These are phyloP conservation scores for Polypedilum vanderplanki DNA, from an alignment of 1,140 invertebrate genomes.

Conservation along the genomic window DNA sequence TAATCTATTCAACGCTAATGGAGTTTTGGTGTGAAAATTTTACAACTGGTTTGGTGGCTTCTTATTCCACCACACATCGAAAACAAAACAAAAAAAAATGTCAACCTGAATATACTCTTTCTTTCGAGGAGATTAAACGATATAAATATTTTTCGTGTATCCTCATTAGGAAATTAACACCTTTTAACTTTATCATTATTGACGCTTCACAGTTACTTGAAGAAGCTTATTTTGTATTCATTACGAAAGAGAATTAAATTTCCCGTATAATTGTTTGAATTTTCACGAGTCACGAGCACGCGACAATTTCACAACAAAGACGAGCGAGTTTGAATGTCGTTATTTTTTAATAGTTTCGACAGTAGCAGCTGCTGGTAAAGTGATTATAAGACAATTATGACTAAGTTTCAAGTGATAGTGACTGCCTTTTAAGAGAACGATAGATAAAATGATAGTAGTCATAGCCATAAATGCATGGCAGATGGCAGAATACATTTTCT, in stretches of 20 bases:
- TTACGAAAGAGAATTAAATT: neutral
- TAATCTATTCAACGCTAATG: constrained; percentile 27
- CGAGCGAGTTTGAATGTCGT: no score
- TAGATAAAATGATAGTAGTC: no score
- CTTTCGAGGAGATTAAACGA: neutral
- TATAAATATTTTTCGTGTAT: neutral
- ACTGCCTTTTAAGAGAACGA: no score
- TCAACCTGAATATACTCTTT: neutral
- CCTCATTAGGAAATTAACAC: constrained; percentile 28
- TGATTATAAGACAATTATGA: no score
- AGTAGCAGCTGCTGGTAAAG: no score
- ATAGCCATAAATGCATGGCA: no score
- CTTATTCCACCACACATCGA: constrained; percentile 18
- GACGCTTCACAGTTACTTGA: constrained; percentile 2
- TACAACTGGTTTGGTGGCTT: constrained; percentile 28
- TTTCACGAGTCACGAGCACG: no score
- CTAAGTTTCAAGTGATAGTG: no score
- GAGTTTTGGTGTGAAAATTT: constrained; percentile 24
- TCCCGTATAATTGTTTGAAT: neutral
- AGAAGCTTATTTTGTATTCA: neutral
- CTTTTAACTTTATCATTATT: constrained; percentile 14
- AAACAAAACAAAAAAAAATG: neutral
- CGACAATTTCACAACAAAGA: no score
- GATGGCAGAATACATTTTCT: no score
- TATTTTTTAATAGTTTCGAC: no score